phyloP scores from a whole-genome alignment of 92 coral and sea anemone genomes.

The Epizoanthus scotinus region DNA sequence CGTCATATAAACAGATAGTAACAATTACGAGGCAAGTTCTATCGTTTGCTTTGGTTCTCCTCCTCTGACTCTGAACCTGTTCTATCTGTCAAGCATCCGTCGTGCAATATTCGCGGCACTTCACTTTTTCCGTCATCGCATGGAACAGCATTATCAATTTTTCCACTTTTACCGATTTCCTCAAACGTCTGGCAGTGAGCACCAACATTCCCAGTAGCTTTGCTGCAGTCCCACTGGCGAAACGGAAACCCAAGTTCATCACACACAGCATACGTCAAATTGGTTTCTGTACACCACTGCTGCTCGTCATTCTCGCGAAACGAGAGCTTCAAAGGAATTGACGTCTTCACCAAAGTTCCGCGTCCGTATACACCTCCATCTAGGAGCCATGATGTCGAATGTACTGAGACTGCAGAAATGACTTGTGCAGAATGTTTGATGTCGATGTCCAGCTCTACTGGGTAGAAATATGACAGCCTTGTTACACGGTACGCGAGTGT shows the following conservation, averaged over 20 bases:
- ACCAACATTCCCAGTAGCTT: neutral
- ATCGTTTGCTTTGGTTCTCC: neutral
- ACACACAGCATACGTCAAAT: constrained; percentile 8
- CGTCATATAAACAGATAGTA: neutral
- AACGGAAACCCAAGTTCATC: neutral
- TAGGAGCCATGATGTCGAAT: constrained; percentile 12
- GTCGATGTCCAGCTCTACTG: constrained; percentile 17
- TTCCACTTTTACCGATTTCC: neutral
- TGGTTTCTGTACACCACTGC: constrained; percentile 26
- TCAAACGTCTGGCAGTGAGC: constrained; percentile 15
- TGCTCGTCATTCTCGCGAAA: constrained; percentile 23
- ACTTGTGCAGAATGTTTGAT: constrained; percentile 21
- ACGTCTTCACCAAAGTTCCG: constrained; percentile 7
- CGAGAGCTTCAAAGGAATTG: neutral
- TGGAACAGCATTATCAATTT: neutral
- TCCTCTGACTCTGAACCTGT: neutral
- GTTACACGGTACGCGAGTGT: constrained; percentile 10
- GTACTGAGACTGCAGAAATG: constrained; percentile 11
- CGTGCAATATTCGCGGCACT: neutral
- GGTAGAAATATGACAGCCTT: constrained; percentile 9
- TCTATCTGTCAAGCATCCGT: constrained; percentile 11
- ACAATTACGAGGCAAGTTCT: neutral
- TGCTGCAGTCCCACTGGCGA: constrained; percentile 19
- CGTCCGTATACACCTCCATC: constrained; percentile 9
- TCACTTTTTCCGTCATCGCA: neutral